Evolutionary conservation across 2,797 vertebrate species (phyloP), one percentile per base, ranked within the genome.

Genomic region (Sphaeramia orbicularis): DNA sequence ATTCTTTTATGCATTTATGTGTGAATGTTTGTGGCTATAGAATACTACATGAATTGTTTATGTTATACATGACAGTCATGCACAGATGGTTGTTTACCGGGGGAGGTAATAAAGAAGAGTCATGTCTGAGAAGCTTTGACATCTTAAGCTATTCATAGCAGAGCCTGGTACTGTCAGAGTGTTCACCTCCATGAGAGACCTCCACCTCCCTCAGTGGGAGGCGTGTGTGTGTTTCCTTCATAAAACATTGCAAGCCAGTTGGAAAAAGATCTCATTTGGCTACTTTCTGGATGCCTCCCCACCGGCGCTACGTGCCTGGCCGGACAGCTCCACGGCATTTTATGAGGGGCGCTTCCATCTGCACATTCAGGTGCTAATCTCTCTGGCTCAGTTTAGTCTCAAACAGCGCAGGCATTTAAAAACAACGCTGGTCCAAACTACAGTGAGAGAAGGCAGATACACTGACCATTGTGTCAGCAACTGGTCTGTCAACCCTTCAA

Each of bases 191-290:
- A 44, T 32, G 59, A 77, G 86, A 85, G 59, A 44, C 49, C 43
- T 59, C 52, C 71, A 65, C 47, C 51, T 65, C 52, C 37, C 37
- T 69, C 73, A 76, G 56, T 71, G 67, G 71, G 36, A 35, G 18
- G 15, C 43, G 49, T 43, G 37, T 21, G 24, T 52, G 47, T 41
- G 44, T 73, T 51, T 53, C 62, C 38, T 65, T 65, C 61, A 68
- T 57, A 80, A 90, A 85, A 86, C 71, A 78, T 59, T 72, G 49
- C 57, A 68, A 21, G 74, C 65, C 48, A 42, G 38, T 54, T 45
- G 64, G 73, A 77, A 78, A 83, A 80, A 41, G 67, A 86, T 89
- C 87, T 80, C 76, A 87, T 76, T 86, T 74, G 64, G 45, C 21
- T 65, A 44, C 74, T 76, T 56, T 73, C 35, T 65, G 45, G 49